These are phyloP conservation scores for Dasysyrphus tricinctus DNA, from an alignment of 2,888 invertebrate species.

Conservation along the genomic window DNA sequence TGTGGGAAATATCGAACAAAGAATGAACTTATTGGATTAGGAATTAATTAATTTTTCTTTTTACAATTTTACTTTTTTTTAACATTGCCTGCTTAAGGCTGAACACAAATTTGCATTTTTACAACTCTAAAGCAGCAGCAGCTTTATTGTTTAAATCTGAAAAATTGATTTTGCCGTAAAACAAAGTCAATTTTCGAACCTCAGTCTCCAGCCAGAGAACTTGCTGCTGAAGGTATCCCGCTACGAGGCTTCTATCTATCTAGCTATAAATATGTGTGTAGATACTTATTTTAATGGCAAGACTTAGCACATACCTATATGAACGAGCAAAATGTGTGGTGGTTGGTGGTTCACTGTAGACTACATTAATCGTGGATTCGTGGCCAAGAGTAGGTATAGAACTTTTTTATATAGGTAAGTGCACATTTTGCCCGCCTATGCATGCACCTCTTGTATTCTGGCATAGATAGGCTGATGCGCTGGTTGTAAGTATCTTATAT, in stretches of 20 bases:
- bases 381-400: not conserved
- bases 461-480: not conserved
- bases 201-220: not conserved
- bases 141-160: not conserved
- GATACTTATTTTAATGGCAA: slow-evolving; percentile 5
- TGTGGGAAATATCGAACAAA: too few relatives aligned
- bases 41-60: too few relatives aligned
- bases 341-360: not conserved
- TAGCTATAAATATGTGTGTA: not conserved
- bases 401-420: slow-evolving; percentile 18
- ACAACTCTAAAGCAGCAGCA: too few relatives aligned
- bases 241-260: slow-evolving; percentile 8
- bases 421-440: slow-evolving; percentile 22
- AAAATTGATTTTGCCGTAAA: not conserved
- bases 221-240: slow-evolving; percentile 20
- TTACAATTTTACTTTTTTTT: too few relatives aligned
- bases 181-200: not conserved
- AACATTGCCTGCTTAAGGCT: too few relatives aligned
- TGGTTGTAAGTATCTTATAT: slow-evolving; percentile 26
- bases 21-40: too few relatives aligned
- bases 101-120: too few relatives aligned
- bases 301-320: not conserved
- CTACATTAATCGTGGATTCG: slow-evolving; percentile 36
- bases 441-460: slow-evolving; percentile 3
- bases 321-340: slow-evolving; percentile 5